These are phyloP conservation scores for Hozukius guyotensis DNA, from an alignment of 2,797 vertebrate species.

Conservation along the genomic window DNA sequence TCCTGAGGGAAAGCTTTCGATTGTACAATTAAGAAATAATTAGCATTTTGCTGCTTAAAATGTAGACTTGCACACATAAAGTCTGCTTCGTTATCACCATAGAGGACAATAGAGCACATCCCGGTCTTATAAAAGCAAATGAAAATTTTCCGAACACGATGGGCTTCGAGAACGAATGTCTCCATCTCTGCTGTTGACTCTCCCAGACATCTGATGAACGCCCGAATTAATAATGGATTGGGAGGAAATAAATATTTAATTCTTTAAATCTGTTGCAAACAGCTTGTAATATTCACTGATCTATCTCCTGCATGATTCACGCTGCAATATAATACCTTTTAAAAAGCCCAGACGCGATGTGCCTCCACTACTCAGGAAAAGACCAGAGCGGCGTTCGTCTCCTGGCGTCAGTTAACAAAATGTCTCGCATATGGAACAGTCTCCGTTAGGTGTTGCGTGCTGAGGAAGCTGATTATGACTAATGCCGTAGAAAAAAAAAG, in stretches of 20 bases:
- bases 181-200: constrained; percentile 47
- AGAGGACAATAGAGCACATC: constrained; percentile 4
- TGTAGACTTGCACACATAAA: not conserved
- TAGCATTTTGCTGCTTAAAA: constrained; percentile 24
- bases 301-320: constrained; percentile 35
- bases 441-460: constrained; percentile 10
- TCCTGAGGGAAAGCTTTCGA: constrained; percentile 29
- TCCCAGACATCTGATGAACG: constrained; percentile 45
- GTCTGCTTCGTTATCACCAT: constrained; percentile 5
- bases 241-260: constrained; percentile 65
- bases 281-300: constrained; percentile 55
- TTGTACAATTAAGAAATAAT: constrained; percentile 47
- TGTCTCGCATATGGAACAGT: constrained; percentile 30
- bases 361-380: not conserved
- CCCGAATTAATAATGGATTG: constrained; percentile 65
- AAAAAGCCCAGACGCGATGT: constrained; percentile 19
- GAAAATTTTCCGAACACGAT: constrained; percentile 31
- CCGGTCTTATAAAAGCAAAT: constrained; percentile 20
- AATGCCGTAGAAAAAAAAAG: constrained; percentile 11
- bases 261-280: constrained; percentile 67
- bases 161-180: constrained; percentile 18
- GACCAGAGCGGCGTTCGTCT: constrained; percentile 9
- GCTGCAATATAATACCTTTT: constrained; percentile 18
- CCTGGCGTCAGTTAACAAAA: constrained; percentile 33
- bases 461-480: constrained; percentile 30